These are phyloP conservation scores for Norana najaformis DNA, from an alignment of 2,888 invertebrate species.

Conservation along the genomic window DNA sequence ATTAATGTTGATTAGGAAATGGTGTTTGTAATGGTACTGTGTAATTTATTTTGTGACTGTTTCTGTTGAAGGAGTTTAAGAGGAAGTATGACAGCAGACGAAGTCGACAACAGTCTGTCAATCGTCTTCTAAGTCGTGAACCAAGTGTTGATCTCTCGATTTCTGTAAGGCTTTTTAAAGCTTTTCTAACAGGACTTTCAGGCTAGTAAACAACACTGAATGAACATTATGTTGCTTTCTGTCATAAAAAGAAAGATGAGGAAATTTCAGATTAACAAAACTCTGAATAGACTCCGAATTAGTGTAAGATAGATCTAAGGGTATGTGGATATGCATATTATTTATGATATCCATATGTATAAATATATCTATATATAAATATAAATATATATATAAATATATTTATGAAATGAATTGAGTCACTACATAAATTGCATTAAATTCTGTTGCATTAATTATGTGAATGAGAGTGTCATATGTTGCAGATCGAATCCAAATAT, in stretches of 20 bases:
- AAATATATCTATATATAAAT: neutral
- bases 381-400: neutral
- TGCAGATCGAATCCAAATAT: constrained; percentile 2
- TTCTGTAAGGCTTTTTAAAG: neutral
- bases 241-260: neutral
- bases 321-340: too few relatives aligned
- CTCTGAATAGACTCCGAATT: neutral
- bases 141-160: neutral
- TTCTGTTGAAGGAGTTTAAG: neutral
- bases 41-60: neutral
- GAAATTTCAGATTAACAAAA: neutral
- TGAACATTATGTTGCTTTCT: neutral
- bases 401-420: too few relatives aligned
- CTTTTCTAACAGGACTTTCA: neutral
- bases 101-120: neutral
- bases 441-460: neutral
- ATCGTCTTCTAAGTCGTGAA: neutral
- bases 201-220: neutral
- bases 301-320: neutral
- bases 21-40: neutral
- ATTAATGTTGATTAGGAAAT: neutral
- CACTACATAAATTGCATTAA: too few relatives aligned
- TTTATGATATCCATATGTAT: too few relatives aligned
- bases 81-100: neutral
- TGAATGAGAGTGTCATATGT: neutral